Evolutionary conservation across 2,888 invertebrate genomes (phyloP), one percentile per base, ranked within the genome.

Genomic region (Zygogramma bicolorata): DNA sequence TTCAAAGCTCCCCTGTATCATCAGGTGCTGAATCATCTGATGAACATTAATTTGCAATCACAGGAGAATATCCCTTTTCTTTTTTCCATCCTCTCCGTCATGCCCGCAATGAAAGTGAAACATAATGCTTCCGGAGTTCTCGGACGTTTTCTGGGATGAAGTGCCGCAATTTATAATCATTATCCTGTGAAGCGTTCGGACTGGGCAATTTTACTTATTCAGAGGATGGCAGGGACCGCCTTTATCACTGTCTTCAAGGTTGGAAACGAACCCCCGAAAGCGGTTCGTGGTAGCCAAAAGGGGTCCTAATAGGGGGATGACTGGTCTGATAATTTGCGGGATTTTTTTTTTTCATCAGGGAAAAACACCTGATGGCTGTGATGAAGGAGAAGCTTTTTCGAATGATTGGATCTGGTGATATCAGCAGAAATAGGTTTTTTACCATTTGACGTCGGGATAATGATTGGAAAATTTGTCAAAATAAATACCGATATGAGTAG

Each of bases 161-260:
- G 79, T 79, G 77, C 71, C 69, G 77, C 77, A 77, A 79, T 81
- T 81, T 81, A 81, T 81, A 80, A 81, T 81, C 81, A 80, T 81
- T 80, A 81, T 79, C 79, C 68, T 34, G 72, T 70, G 77, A 79
- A 74, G 76, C 76, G 74, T 71, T 75, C 68, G 77, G 76, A 74
- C 76, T 75, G 76, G 73, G 76, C 77, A 75, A 78, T 78, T 75
- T 79, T 78, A 79, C 79, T 79, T 79, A 79, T 77, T 73, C 75
- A 74, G 74, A 61, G 62, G 53, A 63, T 59, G 68, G 63, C 25
- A 34, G 61, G 46, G 42, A 58, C 69, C 34, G 66, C 70, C 67
- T 73, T 69, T 70, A 73, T 70, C 73, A 62, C 69, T 69, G 73
- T 70, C 70, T 71, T 71, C 58, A 68, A 65, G 65, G 59, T 53